Evolutionary conservation across 2,113 vertebrate genomes (phyloP).

Genomic region (Terrapene triunguis): DNA sequence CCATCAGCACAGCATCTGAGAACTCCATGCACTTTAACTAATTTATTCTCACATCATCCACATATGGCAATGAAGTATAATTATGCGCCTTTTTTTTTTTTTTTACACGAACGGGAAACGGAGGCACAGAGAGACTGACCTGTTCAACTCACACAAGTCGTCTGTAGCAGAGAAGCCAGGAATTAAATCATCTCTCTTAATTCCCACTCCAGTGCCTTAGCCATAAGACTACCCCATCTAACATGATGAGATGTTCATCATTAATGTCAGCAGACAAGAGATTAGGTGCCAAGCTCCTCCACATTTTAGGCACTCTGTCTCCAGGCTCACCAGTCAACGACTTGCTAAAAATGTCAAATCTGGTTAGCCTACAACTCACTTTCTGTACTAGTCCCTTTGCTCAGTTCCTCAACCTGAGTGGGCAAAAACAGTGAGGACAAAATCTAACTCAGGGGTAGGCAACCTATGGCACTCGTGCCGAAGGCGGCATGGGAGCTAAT

Average conservation of each 20-base stretch:
- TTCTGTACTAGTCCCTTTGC: not conserved
- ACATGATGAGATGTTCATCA: not conserved
- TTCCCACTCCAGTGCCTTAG: not conserved
- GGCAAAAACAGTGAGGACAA: not conserved
- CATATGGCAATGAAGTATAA: not conserved
- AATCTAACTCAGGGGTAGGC: not conserved
- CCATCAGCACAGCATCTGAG: not conserved
- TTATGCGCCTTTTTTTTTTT: not conserved
- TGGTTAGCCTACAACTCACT: not conserved
- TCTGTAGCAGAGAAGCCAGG: not conserved
- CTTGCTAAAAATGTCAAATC: not conserved
- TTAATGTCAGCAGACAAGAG: not conserved
- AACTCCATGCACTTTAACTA: not conserved
- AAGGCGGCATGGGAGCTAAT: too few species aligned
- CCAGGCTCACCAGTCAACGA: not conserved
- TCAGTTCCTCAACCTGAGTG: not conserved
- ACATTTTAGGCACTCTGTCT: not conserved
- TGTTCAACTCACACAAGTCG: not conserved
- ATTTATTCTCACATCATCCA: not conserved
- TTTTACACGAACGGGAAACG: not conserved
- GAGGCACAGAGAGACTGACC: not conserved
- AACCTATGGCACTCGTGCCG: too few species aligned
- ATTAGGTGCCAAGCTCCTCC: not conserved
- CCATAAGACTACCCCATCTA: not conserved
- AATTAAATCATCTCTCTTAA: not conserved